Evolutionary conservation across 2,113 vertebrate species (phyloP).

Genomic region (Otis tarda): DNA sequence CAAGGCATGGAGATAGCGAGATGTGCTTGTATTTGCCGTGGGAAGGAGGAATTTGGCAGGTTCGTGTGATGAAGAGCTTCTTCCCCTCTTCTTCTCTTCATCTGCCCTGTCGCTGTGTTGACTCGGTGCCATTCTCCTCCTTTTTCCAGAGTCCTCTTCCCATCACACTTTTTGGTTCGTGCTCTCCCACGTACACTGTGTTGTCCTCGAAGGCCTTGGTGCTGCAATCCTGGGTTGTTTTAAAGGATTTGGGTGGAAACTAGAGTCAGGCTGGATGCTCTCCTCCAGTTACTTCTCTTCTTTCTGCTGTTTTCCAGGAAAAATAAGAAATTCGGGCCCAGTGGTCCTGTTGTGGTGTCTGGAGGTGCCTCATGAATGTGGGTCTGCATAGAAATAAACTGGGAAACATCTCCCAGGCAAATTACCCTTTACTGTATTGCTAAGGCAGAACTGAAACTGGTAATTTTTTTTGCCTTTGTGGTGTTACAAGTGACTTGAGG

Average conservation of each 20-base stretch:
- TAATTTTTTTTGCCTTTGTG: background rate
- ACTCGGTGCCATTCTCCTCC: accelerated
- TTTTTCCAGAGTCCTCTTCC: background rate
- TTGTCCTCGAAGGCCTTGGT: background rate
- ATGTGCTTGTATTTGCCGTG: background rate
- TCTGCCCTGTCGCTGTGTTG: background rate
- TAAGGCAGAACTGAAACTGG: background rate
- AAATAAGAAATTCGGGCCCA: accelerated
- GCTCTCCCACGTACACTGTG: accelerated
- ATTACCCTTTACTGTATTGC: background rate
- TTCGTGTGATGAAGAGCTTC: background rate
- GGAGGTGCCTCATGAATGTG: background rate
- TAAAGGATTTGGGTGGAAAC: background rate
- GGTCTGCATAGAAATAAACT: background rate
- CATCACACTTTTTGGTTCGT: accelerated
- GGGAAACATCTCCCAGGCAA: background rate
- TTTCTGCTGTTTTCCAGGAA: background rate
- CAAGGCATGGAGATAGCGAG: accelerated
- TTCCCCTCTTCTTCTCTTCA: background rate
- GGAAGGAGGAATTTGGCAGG: background rate
- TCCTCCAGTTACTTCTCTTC: background rate
- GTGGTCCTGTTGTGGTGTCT: accelerated
- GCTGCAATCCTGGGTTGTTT: background rate
- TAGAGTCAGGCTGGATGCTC: accelerated
- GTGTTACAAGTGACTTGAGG: background rate